Evolutionary conservation across 1,140 invertebrate genomes (phyloP).

Genomic region (Acromyrmex charruanus): DNA sequence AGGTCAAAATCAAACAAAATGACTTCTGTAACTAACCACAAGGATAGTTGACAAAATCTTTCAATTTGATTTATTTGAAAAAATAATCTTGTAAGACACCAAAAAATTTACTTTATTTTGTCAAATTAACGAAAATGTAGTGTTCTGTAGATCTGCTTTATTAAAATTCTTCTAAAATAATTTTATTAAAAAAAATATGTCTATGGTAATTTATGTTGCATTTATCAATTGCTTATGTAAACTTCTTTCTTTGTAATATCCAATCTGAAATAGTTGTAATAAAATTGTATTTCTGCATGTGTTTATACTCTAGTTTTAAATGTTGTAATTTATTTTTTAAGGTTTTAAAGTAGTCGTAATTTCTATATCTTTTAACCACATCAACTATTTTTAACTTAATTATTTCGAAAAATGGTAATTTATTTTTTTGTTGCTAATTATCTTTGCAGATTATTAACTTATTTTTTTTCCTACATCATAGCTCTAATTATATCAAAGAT

Average conservation of each 20-base stretch:
- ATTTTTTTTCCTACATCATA: conserved; percentile 9
- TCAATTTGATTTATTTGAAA: neutral
- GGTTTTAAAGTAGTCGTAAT: neutral
- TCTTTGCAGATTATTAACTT: neutral
- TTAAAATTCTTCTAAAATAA: neutral
- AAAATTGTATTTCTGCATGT: neutral
- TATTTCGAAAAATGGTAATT: neutral
- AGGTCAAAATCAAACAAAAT: neutral
- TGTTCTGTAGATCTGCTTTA: neutral
- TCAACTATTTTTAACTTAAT: no score
- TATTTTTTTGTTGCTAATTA: neutral
- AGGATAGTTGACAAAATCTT: neutral
- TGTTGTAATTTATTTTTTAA: neutral
- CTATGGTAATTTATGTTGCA: neutral
- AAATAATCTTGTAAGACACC: neutral
- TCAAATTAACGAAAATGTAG: neutral
- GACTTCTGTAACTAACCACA: neutral
- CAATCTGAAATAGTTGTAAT: neutral
- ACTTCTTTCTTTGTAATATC: neutral
- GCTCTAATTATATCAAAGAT: conserved; percentile 54
- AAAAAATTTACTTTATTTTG: neutral
- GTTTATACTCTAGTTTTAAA: no score
- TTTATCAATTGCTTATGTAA: neutral
- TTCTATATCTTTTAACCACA: neutral
- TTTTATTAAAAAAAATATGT: neutral